A percentile compares a stretch with the other conserved stretches of the same genome.
Conservation (phyloP, 1,140 invertebrate species). For the Macrobrachium rosenbergii region DNA sequence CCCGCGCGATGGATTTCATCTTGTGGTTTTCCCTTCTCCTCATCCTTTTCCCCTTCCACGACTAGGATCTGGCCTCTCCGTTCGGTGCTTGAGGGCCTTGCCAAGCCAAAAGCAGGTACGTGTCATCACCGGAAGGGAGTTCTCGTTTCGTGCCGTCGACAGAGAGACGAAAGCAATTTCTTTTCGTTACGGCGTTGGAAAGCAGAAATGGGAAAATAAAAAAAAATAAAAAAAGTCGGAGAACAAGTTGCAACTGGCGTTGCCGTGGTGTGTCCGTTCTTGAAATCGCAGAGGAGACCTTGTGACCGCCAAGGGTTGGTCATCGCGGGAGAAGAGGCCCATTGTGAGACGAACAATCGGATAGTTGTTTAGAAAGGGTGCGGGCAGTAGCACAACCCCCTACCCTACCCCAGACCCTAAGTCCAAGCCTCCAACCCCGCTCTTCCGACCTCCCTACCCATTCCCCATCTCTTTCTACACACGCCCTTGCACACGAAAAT, state of each 20-base stretch:
- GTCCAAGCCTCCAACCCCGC: background rate
- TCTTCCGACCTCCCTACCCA: background rate
- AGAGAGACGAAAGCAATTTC: no score
- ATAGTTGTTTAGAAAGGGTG: constrained; percentile 62
- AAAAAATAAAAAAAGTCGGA: no score
- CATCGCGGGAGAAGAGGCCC: constrained; percentile 54
- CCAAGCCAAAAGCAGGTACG: background rate
- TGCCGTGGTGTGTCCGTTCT: no score
- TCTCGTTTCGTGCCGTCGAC: no score
- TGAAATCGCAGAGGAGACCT: background rate
- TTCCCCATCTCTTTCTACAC: background rate
- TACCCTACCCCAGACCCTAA: background rate
- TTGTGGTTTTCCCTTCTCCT: background rate
- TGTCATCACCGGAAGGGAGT: no score
- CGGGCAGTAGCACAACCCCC: constrained; percentile 36
- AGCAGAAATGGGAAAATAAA: no score
- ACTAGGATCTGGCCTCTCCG: background rate
- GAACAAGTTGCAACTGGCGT: no score
- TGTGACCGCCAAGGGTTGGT: constrained; percentile 21
- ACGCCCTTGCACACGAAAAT: background rate
- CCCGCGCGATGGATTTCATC: background rate
- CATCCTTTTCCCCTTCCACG: constrained; percentile 1
- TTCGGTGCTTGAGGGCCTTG: background rate
- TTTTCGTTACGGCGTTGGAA: no score
- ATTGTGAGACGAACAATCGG: constrained; percentile 58